Percentiles rank a stretch among this genome's conserved stretches.
These are phyloP conservation scores for Carettochelys insculpta DNA, from an alignment of 2,113 vertebrate species.

Conservation along the genomic window DNA sequence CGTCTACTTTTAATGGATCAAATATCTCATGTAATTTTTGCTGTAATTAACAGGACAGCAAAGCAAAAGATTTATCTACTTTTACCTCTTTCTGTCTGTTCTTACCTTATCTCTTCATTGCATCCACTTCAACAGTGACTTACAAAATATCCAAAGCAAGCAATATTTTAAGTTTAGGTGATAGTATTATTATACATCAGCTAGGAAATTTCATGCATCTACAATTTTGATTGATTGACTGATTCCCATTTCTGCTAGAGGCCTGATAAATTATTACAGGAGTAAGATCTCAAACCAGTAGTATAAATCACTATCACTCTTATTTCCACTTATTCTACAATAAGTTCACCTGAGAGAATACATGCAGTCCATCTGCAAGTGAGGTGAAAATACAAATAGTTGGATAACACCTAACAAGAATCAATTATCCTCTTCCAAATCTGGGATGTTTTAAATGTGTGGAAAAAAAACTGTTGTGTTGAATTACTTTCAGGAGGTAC, in stretches of 20 bases:
- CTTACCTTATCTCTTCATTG: neutral
- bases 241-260: neutral
- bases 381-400: neutral
- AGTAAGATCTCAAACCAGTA: neutral
- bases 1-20: neutral
- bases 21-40: neutral
- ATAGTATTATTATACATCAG: neutral
- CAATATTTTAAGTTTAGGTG: too few relatives aligned
- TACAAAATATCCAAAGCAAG: neutral
- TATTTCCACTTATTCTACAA: neutral
- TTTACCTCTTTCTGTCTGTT: neutral
- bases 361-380: neutral
- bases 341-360: neutral
- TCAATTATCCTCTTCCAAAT: neutral
- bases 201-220: neutral
- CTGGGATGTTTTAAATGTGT: neutral
- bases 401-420: neutral
- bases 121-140: neutral
- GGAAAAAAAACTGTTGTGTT: neutral
- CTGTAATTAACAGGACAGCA: neutral
- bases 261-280: neutral
- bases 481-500: neutral
- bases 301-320: neutral
- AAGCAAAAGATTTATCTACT: neutral
- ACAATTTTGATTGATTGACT: neutral